phyloP scores from a whole-genome alignment of 35 echinoderm and acorn worm species.

The Apostichopus californicus region DNA sequence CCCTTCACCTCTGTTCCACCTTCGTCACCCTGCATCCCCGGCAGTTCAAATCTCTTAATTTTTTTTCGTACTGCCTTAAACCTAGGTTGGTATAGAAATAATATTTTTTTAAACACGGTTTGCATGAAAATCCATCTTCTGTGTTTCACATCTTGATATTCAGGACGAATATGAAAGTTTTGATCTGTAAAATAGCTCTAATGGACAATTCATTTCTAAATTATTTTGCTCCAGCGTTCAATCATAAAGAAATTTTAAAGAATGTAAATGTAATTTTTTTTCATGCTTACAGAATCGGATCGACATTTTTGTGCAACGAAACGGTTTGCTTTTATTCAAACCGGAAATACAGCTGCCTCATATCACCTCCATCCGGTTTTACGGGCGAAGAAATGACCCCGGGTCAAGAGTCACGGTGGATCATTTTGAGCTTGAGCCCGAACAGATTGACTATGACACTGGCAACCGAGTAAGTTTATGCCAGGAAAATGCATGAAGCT shows the following conservation, averaged over 20 bases:
- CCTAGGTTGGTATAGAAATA: no score
- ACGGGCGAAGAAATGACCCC: constrained; percentile 42
- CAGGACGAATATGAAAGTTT: no score
- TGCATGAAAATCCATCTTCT: no score
- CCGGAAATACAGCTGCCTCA: background rate
- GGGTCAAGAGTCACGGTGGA: constrained; percentile 53
- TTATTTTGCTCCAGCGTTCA: background rate
- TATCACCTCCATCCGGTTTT: constrained; percentile 39
- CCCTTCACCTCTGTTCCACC: no score
- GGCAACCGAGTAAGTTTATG: constrained; percentile 8
- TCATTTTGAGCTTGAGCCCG: background rate
- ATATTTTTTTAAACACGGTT: no score
- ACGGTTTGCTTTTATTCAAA: background rate
- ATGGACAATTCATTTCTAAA: background rate
- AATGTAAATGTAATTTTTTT: background rate
- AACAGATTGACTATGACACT: constrained; percentile 26
- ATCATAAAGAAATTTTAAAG: background rate
- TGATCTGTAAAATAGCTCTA: no score
- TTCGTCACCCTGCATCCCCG: no score
- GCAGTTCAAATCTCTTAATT: no score
- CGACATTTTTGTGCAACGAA: constrained; percentile 46
- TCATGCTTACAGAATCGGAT: constrained; percentile 40
- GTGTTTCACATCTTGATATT: no score
- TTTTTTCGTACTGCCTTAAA: no score
- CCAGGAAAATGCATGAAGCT: no score